Evolutionary conservation across 1,140 invertebrate genomes (phyloP).

Genomic region (Whitmania pigra): DNA sequence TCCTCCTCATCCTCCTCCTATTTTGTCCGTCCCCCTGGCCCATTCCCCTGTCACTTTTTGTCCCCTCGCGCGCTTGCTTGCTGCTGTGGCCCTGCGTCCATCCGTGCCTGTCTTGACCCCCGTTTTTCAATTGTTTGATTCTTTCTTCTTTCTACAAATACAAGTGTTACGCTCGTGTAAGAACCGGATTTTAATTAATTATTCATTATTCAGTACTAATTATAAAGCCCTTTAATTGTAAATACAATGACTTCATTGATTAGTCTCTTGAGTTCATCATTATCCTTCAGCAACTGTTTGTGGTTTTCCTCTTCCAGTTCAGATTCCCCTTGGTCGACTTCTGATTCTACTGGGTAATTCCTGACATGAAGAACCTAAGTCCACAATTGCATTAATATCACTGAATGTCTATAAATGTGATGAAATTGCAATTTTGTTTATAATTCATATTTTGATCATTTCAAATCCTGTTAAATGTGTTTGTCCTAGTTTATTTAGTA

Average conservation of each 20-base stretch:
- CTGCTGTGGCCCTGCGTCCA: slow-evolving; percentile 35
- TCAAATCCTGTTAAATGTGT: background rate
- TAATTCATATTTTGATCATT: background rate
- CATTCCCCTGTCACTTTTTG: too few relatives aligned
- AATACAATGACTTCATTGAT: slow-evolving; percentile 63
- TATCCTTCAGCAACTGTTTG: slow-evolving; percentile 81
- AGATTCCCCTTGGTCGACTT: slow-evolving; percentile 64
- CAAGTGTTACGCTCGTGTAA: slow-evolving; percentile 13
- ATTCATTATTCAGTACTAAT: background rate
- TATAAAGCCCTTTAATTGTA: slow-evolving; percentile 5
- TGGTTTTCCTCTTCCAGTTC: slow-evolving; percentile 80
- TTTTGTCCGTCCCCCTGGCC: too few relatives aligned
- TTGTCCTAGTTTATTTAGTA: background rate
- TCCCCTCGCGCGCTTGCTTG: too few relatives aligned
- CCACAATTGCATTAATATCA: slow-evolving; percentile 17
- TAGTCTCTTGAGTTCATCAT: slow-evolving; percentile 85
- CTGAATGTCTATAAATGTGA: background rate
- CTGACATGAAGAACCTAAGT: slow-evolving; percentile 28
- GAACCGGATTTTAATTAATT: background rate
- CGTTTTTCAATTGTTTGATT: slow-evolving; percentile 62
- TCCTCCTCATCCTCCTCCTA: too few relatives aligned
- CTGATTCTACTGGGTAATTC: slow-evolving; percentile 30
- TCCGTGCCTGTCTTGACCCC: slow-evolving; percentile 60
- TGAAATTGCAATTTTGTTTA: background rate
- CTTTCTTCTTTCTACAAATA: slow-evolving; percentile 69